These are phyloP conservation scores for Pipistrellus kuhlii DNA, from an alignment of 2,797 vertebrate species.

Conservation along the genomic window DNA sequence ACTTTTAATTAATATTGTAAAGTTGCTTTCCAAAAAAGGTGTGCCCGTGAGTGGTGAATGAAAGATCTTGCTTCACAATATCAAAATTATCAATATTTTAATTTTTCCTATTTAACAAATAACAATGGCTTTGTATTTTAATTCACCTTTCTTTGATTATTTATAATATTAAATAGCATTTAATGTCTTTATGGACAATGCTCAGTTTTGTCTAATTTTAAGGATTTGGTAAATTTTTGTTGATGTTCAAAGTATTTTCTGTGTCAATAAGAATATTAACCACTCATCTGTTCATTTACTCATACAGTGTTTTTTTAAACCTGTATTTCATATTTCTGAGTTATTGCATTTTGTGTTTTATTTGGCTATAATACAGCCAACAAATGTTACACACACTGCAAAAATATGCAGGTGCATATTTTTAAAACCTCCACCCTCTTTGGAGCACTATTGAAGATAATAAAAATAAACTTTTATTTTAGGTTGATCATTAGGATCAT, in stretches of 20 bases:
- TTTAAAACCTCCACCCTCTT: neutral
- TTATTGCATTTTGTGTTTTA: neutral
- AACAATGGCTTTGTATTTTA: neutral
- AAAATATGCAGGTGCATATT: neutral
- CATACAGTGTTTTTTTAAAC: neutral
- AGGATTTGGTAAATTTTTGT: neutral
- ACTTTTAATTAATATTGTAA: constrained; percentile 11
- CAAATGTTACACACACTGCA: neutral
- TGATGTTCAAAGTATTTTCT: neutral
- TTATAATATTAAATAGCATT: neutral
- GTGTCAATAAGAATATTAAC: neutral
- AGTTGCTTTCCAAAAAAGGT: neutral
- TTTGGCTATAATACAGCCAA: neutral
- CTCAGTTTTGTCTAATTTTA: constrained; percentile 26
- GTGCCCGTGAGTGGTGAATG: neutral
- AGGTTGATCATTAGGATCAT: neutral
- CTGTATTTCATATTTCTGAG: neutral
- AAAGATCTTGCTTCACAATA: neutral
- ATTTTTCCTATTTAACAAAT: neutral
- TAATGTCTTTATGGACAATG: neutral
- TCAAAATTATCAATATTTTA: neutral
- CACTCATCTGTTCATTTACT: neutral
- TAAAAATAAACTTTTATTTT: constrained; percentile 23
- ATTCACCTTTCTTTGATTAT: neutral
- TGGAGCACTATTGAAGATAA: neutral